These are phyloP conservation scores for Drosophila rubida DNA, from an alignment of 2,888 invertebrate species.

Conservation along the genomic window DNA sequence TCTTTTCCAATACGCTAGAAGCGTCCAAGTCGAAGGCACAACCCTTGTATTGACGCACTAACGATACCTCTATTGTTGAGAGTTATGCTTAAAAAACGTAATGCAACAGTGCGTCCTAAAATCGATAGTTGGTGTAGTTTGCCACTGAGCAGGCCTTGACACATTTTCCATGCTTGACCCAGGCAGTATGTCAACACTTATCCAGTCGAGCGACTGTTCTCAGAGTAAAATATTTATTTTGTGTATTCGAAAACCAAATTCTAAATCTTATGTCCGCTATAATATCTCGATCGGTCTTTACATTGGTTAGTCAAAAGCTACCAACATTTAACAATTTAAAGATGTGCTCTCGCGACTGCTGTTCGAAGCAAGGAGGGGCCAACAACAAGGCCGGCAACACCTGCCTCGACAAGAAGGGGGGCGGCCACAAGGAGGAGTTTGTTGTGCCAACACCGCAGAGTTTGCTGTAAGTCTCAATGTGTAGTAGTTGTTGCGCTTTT, in stretches of 20 bases:
- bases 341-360: constrained; percentile 73
- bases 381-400: constrained; percentile 37
- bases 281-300: background rate
- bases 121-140: background rate
- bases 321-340: background rate
- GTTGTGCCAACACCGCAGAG: constrained; percentile 68
- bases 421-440: constrained; percentile 19
- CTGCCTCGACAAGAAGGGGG: constrained; percentile 48
- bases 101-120: background rate
- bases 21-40: background rate
- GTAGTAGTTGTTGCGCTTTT: background rate
- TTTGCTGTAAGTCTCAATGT: constrained; percentile 60
- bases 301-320: constrained; percentile 5
- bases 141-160: constrained; percentile 8
- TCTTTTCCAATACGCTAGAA: background rate
- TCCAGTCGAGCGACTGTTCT: background rate
- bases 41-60: background rate
- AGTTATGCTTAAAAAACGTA: background rate
- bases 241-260: background rate
- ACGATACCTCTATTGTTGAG: background rate
- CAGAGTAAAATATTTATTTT: background rate
- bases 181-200: constrained; percentile 31
- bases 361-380: constrained; percentile 42
- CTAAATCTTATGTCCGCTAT: background rate
- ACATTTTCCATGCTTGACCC: background rate